Base-by-base conservation (phyloP, 2,113 vertebrate genomes). In the Merops nubicus region DNA sequence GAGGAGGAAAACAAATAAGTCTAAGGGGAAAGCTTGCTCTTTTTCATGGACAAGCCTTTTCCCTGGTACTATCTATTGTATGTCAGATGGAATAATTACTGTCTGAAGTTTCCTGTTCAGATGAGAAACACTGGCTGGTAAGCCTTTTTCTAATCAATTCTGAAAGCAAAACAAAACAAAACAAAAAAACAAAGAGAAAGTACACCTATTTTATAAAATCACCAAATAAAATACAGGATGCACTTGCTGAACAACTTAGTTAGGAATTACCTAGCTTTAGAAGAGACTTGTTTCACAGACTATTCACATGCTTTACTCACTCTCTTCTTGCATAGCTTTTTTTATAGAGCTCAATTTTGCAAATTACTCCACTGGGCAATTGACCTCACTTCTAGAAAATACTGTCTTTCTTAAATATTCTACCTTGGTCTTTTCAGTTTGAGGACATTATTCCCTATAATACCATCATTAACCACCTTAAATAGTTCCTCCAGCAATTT, bases 401-500 rank as follows among this genome's bases (percentile, higher is more conserved):
- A 74, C 85, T 57, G 29, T 93, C 91, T 96, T 95, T 93, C 79
- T 94, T 91, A 97, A 92, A 91, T 93, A 92, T 91, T 92, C 92
- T 91, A 77, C 88, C 92, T 94, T 93, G 59, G 85, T 95, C 96
- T 94, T 92, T 92, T 90, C 63, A 86, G 63, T 96, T 95, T 88
- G 75, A 94, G 85, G 88, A 93, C 85, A 95, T 95, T 96, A 92
- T 92, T 95, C 63, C 82, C 54, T 90, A 33, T 97, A 96, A 96
- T 94, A 84, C 59, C 59, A 70, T 94, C 85, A 93, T 95, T 95
- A 96, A 80, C 62, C 22, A 91, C 45, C 85, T 96, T 90, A 95
- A 95, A 96, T 94, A 88, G 67, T 92, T 97, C 94, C 88, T 97
- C 88, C 67, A 93, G 92, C 94, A 94, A 94, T 96, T 94, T 97